Evolutionary conservation across 2,888 invertebrate species (phyloP), one percentile per base, ranked within the genome.

Genomic region (Hirtodrosophila histrioides): DNA sequence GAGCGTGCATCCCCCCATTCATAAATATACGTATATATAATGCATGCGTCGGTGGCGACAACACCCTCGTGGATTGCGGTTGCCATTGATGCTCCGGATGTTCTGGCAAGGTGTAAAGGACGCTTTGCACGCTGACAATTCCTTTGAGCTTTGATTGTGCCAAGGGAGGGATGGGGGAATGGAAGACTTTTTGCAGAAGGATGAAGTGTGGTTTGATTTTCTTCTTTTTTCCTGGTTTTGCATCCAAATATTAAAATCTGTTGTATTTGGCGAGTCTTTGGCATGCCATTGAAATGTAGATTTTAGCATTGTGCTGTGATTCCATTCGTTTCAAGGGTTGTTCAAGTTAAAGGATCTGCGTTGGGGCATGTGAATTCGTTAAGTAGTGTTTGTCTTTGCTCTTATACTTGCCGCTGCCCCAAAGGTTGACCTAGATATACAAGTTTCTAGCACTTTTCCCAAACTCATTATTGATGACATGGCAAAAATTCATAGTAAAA

Each of bases 381-480:
- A 54, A 61, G 48, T 45, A 50, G 23, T 66, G 35, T 56, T 49
- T 70, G 64, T 69, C 33, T 51, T 53, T 37, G 43, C 31, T 49
- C 29, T 35, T 27, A 29, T 39, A 45, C 45, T 57, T 40, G 12
- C 29, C 17, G 31, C 44, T 43, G 50, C 45, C 39, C 43, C 23
- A 36, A 8, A 10, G 39, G 36, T 41, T 81, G 72, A 79, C 78
- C 85, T 33, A 81, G 49, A 73, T 79, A n/a, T 41, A 7, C 10
- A 39, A 63, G 12, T 46, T 35, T 55, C 35, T 46, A 35, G 60
- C 36, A 45, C 48, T 17, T 17, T 17, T 17, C 17, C 17, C 24
- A 41, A 64, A 69, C 66, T 69, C 69, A 75, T 75, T 78, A 86
- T 75, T 77, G 83, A 84, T 84, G 87, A 84, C 78, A 45, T 33